These are phyloP conservation scores for Perca flavescens DNA, from an alignment of 2,113 vertebrate genomes.

Conservation along the genomic window DNA sequence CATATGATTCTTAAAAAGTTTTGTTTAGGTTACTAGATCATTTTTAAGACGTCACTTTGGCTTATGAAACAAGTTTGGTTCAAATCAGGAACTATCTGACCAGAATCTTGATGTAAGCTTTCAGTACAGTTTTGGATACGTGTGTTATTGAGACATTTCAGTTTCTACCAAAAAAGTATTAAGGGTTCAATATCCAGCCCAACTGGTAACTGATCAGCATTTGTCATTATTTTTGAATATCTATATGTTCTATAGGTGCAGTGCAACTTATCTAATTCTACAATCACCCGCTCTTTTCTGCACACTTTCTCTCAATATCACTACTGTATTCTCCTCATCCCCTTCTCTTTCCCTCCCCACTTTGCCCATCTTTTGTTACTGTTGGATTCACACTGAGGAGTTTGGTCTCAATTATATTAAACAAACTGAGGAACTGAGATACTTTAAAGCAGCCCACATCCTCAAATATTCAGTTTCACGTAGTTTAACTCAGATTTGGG, in stretches of 20 bases:
- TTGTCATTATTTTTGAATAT: not conserved
- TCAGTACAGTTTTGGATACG: not conserved
- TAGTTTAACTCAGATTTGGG: conserved; percentile 7
- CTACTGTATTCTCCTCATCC: not conserved
- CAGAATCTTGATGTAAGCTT: not conserved
- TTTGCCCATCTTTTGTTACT: conserved; percentile 12
- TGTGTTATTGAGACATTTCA: not conserved
- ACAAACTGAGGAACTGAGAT: conserved; percentile 42
- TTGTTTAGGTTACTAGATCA: too few relatives aligned
- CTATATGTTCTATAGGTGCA: not conserved
- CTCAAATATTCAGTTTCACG: conserved; percentile 32
- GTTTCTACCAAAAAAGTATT: not conserved
- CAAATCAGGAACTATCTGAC: not conserved
- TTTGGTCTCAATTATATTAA: conserved; percentile 53
- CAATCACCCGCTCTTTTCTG: not conserved
- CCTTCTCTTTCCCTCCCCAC: not conserved
- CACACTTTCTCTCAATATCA: conserved; percentile 9
- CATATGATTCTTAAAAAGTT: too few relatives aligned
- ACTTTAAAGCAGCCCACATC: conserved; percentile 36
- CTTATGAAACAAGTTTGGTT: too few relatives aligned
- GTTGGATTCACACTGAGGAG: conserved; percentile 32
- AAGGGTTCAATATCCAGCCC: not conserved
- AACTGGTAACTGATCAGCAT: not conserved
- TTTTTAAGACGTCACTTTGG: too few relatives aligned
- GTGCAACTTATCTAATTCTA: not conserved